Percentiles rank a stretch among this genome's conserved stretches.
Conservation (phyloP, 2,888 invertebrate species). For the Leptogaster cylindrica region DNA sequence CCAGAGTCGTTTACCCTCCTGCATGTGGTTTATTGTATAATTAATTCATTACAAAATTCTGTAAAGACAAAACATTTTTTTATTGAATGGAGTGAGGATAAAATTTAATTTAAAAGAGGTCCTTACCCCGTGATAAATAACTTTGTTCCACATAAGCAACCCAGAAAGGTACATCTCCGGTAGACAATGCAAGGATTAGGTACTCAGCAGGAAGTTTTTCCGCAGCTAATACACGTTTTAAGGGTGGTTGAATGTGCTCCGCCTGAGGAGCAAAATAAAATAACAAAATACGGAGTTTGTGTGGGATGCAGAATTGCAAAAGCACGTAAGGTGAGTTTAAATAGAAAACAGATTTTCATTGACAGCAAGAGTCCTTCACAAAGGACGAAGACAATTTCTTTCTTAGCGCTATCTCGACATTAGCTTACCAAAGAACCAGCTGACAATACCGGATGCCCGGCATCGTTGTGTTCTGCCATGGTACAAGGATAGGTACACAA, state of each 20-base stretch:
- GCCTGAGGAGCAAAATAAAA: neutral
- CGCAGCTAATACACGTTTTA: neutral
- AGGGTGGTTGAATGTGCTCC: too few species aligned
- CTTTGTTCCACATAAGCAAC: constrained; percentile 13
- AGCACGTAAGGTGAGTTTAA: neutral
- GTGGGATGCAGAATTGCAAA: neutral
- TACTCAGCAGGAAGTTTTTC: constrained; percentile 3
- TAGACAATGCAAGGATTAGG: neutral
- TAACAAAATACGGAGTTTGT: neutral
- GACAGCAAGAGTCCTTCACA: constrained; percentile 14
- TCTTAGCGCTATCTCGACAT: constrained; percentile 14
- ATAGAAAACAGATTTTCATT: neutral
- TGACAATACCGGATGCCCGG: neutral
- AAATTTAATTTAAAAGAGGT: too few species aligned
- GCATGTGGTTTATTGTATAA: too few species aligned
- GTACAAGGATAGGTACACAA: neutral
- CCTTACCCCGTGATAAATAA: too few species aligned
- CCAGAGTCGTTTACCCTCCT: too few species aligned
- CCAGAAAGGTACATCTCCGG: neutral
- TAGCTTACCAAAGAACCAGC: neutral
- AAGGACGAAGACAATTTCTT: constrained; percentile 33
- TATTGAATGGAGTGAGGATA: too few species aligned
- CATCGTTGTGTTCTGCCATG: neutral
- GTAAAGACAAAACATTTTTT: too few species aligned
- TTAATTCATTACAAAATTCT: too few species aligned